Percentiles rank a stretch among this genome's conserved stretches.
These are phyloP conservation scores for Gallinago stenura DNA, from an alignment of 2,797 vertebrate genomes.

Conservation along the genomic window DNA sequence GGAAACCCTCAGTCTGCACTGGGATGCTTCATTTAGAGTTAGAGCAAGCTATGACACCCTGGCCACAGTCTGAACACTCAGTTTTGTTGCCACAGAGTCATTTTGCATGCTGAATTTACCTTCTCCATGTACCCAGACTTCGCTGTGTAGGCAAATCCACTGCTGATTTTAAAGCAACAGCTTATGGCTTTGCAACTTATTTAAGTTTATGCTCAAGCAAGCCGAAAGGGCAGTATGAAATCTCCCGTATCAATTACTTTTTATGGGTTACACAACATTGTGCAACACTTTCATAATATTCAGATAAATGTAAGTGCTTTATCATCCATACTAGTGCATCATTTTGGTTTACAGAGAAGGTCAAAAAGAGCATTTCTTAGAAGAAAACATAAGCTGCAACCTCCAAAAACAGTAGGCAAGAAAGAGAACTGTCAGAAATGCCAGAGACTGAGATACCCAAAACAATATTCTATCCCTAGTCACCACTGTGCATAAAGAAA, in stretches of 20 bases:
- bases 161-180: constrained; percentile 30
- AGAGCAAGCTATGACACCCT: not conserved
- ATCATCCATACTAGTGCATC: not conserved
- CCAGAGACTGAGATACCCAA: not conserved
- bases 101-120: constrained; percentile 14
- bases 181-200: not conserved
- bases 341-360: constrained; percentile 15
- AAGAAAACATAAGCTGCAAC: not conserved
- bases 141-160: not conserved
- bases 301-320: not conserved
- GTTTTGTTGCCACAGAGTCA: not conserved
- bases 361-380: not conserved
- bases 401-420: not conserved
- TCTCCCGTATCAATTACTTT: constrained; percentile 18
- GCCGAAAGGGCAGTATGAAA: constrained; percentile 30
- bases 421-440: not conserved
- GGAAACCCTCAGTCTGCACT: not conserved
- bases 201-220: constrained; percentile 34
- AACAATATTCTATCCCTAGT: not conserved
- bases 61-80: not conserved
- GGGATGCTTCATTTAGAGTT: not conserved
- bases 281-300: constrained; percentile 22
- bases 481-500: not conserved
- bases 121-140: not conserved
- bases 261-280: constrained; percentile 13